phyloP scores from a whole-genome alignment of 2,797 vertebrate species.

The Melanotaenia trifasciata region DNA sequence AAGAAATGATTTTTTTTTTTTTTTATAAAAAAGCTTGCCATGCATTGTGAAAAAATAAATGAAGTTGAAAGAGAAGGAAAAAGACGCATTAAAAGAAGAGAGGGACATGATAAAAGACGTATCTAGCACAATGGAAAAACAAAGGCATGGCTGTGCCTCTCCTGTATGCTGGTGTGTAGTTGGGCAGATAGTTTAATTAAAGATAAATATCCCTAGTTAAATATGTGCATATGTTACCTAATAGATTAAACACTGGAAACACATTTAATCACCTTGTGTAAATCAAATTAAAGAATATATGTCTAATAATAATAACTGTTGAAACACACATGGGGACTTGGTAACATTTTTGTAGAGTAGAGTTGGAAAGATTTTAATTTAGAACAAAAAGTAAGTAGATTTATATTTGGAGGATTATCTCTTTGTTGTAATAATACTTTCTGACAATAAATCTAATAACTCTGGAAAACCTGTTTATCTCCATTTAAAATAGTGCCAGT shows the following conservation, averaged over 20 bases:
- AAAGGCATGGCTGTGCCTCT: not conserved
- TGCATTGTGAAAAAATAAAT: not conserved
- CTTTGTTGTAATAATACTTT: no score
- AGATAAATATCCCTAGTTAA: not conserved
- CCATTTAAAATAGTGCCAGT: no score
- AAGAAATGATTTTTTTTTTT: slow-evolving; percentile 23
- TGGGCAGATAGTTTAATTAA: not conserved
- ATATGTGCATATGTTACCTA: not conserved
- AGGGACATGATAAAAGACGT: slow-evolving; percentile 16
- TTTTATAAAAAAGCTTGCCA: not conserved
- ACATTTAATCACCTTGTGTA: no score
- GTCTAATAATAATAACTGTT: no score
- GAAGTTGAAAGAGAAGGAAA: not conserved
- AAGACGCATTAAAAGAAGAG: not conserved
- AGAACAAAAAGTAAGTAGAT: no score
- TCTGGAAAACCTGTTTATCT: no score
- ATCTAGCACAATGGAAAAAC: not conserved
- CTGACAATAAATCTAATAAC: no score
- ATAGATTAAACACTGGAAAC: not conserved
- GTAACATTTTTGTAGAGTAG: no score
- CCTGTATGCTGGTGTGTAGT: not conserved
- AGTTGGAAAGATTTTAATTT: no score
- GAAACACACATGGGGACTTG: no score
- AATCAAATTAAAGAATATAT: no score
- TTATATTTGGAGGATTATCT: no score